Base-by-base conservation (phyloP, 2,888 invertebrate species). In the Sycophila texana region DNA sequence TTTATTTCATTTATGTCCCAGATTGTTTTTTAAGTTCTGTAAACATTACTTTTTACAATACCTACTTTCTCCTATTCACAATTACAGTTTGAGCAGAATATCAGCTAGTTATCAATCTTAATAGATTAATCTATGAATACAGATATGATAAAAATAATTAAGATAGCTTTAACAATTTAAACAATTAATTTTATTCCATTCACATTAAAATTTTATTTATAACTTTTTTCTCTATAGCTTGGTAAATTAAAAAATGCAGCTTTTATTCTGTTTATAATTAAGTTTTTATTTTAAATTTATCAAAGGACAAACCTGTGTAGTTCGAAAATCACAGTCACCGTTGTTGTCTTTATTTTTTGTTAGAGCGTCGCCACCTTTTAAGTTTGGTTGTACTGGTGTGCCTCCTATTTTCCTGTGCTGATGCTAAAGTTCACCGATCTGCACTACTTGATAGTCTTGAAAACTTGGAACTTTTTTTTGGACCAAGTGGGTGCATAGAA, bases 401-500 rank as follows among this genome's bases (percentile, higher is more conserved):
- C 77, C 81, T 77, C 30, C 81, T 87, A 14, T 77, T 84, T 83
- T 81, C 77, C 81, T 84, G 84, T 78, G 82, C 84, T 68, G 83
- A 84, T 66, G 84, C 84, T 66, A 86, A 84, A 86, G 80, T 82
- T 78, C 84, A 85, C 65, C 84, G 81, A 66, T 71, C 84, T 77
- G 77, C 81, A 66, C 83, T 85, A 74, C 82, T 84, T 68, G 85
- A 88, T 81, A 83, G 84, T 80, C 79, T 86, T 74, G 84, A 86
- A 81, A 87, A 87, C 83, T 85, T 89, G 83, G 82, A 85, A 77
- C 84, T 84, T 71, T 83, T 91, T 79, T 90, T 91, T 84, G 90
- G 87, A 84, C 86, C 87, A 81, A 87, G 87, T 55, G 87, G 87
- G 84, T 90, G 90, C 84, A 86, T 90, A 60, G 88, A 89, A 91